phyloP scores from a whole-genome alignment of 2,888 invertebrate species.

The Cosmorhoe ocellata region DNA sequence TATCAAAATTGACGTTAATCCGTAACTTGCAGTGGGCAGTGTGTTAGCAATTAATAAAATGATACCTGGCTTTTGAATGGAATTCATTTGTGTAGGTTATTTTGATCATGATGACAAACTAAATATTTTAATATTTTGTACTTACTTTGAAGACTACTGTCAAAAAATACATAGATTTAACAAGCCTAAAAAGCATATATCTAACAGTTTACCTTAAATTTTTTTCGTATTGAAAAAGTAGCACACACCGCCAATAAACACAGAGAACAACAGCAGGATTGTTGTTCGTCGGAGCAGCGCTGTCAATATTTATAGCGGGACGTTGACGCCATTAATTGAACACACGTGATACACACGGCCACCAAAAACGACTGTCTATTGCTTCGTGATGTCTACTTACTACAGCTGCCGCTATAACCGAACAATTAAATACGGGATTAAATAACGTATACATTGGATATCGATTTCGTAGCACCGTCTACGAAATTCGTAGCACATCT shows the following conservation, averaged over 20 bases:
- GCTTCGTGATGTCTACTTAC: no score
- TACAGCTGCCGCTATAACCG: no score
- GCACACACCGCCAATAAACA: slow-evolving; percentile 3
- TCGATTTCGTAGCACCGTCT: background rate
- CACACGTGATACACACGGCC: slow-evolving; percentile 29
- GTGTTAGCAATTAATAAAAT: slow-evolving; percentile 3
- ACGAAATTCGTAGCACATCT: background rate
- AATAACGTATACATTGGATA: no score
- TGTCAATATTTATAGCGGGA: slow-evolving; percentile 51
- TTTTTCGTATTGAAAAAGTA: background rate
- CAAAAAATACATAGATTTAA: no score
- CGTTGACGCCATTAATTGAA: slow-evolving; percentile 49
- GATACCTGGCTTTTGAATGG: background rate
- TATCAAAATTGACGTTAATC: slow-evolving; percentile 8
- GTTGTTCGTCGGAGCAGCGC: slow-evolving; percentile 20
- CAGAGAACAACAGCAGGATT: slow-evolving; percentile 1
- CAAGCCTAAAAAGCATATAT: no score
- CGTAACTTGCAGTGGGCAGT: background rate
- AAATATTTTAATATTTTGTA: no score
- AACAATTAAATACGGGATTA: no score
- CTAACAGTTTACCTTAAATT: no score
- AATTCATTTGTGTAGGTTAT: no score
- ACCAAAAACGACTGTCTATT: background rate
- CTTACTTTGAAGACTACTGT: no score
- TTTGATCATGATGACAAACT: no score